Conservation (phyloP, 2,113 vertebrate genomes). For the Forbesichthys papilliferus region DNA sequence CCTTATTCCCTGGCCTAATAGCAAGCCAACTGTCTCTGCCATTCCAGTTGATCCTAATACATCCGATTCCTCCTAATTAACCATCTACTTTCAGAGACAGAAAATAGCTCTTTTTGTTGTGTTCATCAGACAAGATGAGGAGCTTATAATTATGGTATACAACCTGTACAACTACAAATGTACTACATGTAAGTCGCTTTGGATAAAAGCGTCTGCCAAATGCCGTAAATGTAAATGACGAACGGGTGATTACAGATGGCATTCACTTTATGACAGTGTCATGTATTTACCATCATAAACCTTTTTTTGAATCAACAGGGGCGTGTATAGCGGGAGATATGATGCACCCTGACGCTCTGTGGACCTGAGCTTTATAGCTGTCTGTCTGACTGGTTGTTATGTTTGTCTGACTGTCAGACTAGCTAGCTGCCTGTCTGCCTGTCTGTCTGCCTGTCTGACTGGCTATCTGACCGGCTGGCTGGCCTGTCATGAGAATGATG, state of each 20-base stretch:
- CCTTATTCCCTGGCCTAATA: slow-evolving; percentile 71
- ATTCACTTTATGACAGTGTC: slow-evolving; percentile 34
- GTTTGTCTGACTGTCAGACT: slow-evolving; percentile 53
- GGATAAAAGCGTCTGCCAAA: too few relatives aligned
- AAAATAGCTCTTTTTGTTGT: slow-evolving; percentile 57
- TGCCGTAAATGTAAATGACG: too few relatives aligned
- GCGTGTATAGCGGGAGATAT: slow-evolving; percentile 39
- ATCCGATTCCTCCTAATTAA: slow-evolving; percentile 56
- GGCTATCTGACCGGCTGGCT: slow-evolving; percentile 21
- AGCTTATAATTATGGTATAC: slow-evolving; percentile 35
- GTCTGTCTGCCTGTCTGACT: slow-evolving; percentile 49
- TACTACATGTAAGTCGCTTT: too few relatives aligned
- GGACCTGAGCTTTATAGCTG: slow-evolving; percentile 65
- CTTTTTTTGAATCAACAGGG: slow-evolving; percentile 34
- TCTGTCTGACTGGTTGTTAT: slow-evolving; percentile 38
- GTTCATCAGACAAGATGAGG: slow-evolving; percentile 13
- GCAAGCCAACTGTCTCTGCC: slow-evolving; percentile 60
- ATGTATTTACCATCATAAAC: slow-evolving; percentile 9
- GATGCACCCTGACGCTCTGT: slow-evolving; percentile 58
- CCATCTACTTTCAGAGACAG: slow-evolving; percentile 62
- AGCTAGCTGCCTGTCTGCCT: neutral
- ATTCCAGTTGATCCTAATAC: slow-evolving; percentile 74
- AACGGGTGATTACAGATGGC: neutral
- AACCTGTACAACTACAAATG: too few relatives aligned
- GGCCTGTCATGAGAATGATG: slow-evolving; percentile 59